These are phyloP conservation scores for Pheosia tremula DNA, from an alignment of 2,888 invertebrate species.

Conservation along the genomic window DNA sequence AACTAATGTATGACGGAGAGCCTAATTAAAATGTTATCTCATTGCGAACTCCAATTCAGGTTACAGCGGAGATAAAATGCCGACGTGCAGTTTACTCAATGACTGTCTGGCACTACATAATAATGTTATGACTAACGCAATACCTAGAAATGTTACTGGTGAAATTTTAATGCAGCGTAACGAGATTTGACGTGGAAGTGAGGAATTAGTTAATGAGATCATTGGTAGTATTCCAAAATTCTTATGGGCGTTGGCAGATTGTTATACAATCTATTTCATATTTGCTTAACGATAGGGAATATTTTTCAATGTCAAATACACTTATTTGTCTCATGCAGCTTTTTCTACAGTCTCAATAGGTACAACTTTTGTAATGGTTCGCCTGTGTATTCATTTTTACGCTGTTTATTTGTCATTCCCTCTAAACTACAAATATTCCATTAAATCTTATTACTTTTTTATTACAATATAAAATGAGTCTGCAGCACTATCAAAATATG, in stretches of 20 bases:
- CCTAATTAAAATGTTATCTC: constrained; percentile 9
- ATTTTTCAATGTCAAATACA: no score
- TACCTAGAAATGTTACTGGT: constrained; percentile 19
- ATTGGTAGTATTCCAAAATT: background rate
- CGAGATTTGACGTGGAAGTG: constrained; percentile 13
- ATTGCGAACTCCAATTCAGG: constrained; percentile 18
- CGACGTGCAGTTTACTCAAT: constrained; percentile 19
- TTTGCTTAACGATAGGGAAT: no score
- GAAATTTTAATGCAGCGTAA: constrained; percentile 16
- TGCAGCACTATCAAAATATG: no score
- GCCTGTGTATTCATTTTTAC: no score
- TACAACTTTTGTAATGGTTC: no score
- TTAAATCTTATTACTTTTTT: no score
- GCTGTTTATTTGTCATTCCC: no score
- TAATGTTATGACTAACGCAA: constrained; percentile 25
- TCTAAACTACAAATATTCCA: no score
- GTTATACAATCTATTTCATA: no score
- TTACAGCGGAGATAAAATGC: constrained; percentile 18
- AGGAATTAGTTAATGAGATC: constrained; percentile 19
- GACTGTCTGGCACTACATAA: constrained; percentile 15
- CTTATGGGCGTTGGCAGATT: background rate
- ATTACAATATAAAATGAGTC: no score
- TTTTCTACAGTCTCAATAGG: no score
- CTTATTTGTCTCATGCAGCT: no score
- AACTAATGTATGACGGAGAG: constrained; percentile 7